Base-by-base conservation (phyloP, 2,113 vertebrate genomes). In the Butorides virescens region DNA sequence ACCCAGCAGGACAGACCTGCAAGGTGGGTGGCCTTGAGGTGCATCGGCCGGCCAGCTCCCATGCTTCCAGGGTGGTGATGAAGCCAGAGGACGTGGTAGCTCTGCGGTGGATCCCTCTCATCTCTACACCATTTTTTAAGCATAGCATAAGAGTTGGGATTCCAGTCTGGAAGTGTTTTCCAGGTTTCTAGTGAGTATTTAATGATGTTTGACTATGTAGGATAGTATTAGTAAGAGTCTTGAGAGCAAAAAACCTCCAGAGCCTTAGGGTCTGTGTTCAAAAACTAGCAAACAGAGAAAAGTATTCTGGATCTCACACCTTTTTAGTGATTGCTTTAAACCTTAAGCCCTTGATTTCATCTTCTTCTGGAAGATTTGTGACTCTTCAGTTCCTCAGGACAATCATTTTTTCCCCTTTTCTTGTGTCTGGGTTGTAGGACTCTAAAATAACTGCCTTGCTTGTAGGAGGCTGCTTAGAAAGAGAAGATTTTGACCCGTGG, bases 401-500 rank as follows among this genome's bases (percentile, higher is more conserved):
- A 80, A 58, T 79, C 16, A 2, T 63, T 72, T 86, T 83, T 84
- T 39, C 27, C 18, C 5, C 0, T 86, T 82, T 88, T 52, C 55
- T 66, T 11, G 1, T 80, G 29, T 23, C 9, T 71, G 23, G 22
- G 26, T 81, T 92, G 26, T 62, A 82, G 67, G 37, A 70, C 42
- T 75, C 61, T 88, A 55, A 88, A 77, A 72, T 73, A 79, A 84
- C 47, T 87, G 36, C 42, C 86, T 87, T 87, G 46, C 89, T 74
- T 90, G 44, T 92, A 67, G 46, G 76, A 68, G 47, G 11, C 70
- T 89, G 56, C 21, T 49, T 75, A 86, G 68, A 80, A 92, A 67
- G 86, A 83, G 61, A 61, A 93, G 76, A 56, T 81, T 86, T 91
- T 91, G 65, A 91, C 61, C 72, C 0, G 0, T 88, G 68, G 65